Conservation (phyloP, 2,113 vertebrate species). For the Bubo bubo region DNA sequence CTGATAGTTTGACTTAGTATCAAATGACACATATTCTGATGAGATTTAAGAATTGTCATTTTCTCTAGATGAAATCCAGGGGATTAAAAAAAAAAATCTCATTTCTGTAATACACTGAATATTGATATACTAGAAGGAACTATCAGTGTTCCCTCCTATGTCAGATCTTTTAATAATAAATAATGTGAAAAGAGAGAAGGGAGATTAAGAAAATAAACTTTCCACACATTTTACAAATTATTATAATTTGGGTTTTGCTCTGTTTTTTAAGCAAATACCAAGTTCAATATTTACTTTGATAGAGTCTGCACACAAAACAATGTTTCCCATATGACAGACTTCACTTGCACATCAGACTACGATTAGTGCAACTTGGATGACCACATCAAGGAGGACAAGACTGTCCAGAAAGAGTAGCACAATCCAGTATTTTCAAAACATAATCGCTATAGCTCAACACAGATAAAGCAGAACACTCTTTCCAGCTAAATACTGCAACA, state of each 20-base stretch:
- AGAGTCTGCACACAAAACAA: background rate
- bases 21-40: background rate
- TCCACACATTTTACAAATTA: conserved; percentile 8
- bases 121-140: background rate
- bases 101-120: background rate
- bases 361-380: conserved; percentile 18
- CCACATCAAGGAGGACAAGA: background rate
- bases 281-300: conserved; percentile 39
- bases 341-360: background rate
- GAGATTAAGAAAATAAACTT: conserved; percentile 32
- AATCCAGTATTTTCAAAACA: background rate
- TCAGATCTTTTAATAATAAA: background rate
- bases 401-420: background rate
- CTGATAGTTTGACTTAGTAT: background rate
- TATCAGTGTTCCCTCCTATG: background rate
- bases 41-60: background rate
- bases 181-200: background rate
- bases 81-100: background rate
- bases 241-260: background rate
- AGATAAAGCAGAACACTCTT: background rate
- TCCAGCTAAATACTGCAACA: background rate
- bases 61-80: background rate
- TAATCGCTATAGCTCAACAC: background rate
- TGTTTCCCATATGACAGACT: background rate
- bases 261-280: conserved; percentile 36